These are phyloP conservation scores for Palythoa caribaeorum DNA, from an alignment of 92 coral and sea anemone species.

Conservation along the genomic window DNA sequence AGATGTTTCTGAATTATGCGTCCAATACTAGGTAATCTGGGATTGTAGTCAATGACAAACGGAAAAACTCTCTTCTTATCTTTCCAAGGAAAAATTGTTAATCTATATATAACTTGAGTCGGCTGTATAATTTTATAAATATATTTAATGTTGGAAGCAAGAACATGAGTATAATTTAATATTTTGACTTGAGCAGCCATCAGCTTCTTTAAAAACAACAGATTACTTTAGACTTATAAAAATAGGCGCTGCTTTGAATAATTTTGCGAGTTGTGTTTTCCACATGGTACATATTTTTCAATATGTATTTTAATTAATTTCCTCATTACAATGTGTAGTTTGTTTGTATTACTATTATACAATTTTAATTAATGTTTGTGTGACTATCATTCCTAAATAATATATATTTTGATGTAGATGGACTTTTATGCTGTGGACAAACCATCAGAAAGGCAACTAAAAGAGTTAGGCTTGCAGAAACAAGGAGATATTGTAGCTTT, in stretches of 20 bases:
- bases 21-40: too few relatives aligned
- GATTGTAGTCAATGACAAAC: too few relatives aligned
- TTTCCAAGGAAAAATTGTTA: neutral
- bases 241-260: neutral
- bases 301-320: neutral
- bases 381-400: slow-evolving; percentile 1
- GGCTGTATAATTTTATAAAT: neutral
- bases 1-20: too few relatives aligned
- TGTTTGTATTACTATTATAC: neutral
- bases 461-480: slow-evolving; percentile 33
- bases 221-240: neutral
- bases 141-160: neutral
- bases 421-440: neutral
- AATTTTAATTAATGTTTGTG: neutral
- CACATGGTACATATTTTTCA: slow-evolving; percentile 1
- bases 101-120: neutral
- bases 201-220: neutral
- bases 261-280: neutral
- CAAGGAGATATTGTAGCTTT: slow-evolving; percentile 43
- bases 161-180: neutral
- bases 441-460: slow-evolving; percentile 27
- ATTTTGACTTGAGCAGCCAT: neutral
- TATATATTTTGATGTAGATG: slow-evolving; percentile 10
- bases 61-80: too few relatives aligned
- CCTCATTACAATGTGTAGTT: neutral